Evolutionary conservation across 2,888 invertebrate species (phyloP), one percentile per base, ranked within the genome.

Genomic region (Rotaria magnacalcarata): DNA sequence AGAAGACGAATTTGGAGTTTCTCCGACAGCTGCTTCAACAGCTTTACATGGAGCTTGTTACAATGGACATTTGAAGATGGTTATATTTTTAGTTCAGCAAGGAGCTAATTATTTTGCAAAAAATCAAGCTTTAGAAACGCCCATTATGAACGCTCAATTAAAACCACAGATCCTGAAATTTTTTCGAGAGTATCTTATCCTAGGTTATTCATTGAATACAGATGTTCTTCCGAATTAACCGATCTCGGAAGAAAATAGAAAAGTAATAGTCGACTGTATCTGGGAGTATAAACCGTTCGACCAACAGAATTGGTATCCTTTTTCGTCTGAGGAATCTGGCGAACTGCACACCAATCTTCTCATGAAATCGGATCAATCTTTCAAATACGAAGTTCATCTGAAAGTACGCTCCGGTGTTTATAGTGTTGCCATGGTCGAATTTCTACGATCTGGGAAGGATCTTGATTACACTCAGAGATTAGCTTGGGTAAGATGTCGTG

Each of bases 11-110:
- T 80, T 47, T 5, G n/a, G 1, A 3, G 11, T 24, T 3, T n/a
- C 24, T 80, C 80, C 80, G 47, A n/a, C 24, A 1, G 80, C 80
- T 47, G 80, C 24, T 14, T 80, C 80, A 47, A 80, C 80, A 11
- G 80, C 80, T 0, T 6, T 80, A 47, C 80, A 80, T 47, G 80
- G 47, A 47, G 80, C 80, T 80, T 80, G 80, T 80, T 80, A n/a
- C n/a, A 14, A 8, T 80, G n/a, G 14, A n/a, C 47, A 47, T 47
- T 2, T 80, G 24, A n/a, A 80, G 1, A 47, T 80, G 1, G 80
- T 80, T 0, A 47, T 47, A n/a, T 80, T n/a, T 14, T 47, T 80
- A 11, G 11, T 80, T 8, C 47, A 47, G 24, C 43, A 43, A 0
- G 80, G 80, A 47, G 80, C 80, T n/a, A n/a, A 80, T 80, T 43